phyloP scores from a whole-genome alignment of 2,888 invertebrate species.

The Cotesia congregata region DNA sequence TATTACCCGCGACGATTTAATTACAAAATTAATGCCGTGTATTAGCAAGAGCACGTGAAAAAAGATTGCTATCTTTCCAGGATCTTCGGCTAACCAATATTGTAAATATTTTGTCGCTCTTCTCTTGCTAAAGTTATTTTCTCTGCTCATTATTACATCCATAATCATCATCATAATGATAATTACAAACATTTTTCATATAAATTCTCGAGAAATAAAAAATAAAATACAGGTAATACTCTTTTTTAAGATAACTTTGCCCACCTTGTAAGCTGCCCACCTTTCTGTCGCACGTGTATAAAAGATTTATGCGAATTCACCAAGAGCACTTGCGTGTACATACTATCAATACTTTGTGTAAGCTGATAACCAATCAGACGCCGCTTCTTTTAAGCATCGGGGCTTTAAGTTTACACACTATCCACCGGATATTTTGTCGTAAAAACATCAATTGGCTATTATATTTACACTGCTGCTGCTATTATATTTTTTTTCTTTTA shows the following conservation, averaged over 20 bases:
- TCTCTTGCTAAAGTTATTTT: background rate
- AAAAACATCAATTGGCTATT: background rate
- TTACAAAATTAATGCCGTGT: conserved; percentile 67
- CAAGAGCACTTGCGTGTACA: conserved; percentile 16
- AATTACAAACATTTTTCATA: too few relatives aligned
- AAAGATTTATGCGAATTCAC: conserved; percentile 5
- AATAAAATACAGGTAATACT: too few relatives aligned
- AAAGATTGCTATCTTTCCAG: background rate
- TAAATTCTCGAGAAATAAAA: too few relatives aligned
- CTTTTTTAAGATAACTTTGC: background rate
- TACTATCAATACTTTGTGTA: background rate
- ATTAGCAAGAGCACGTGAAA: conserved; percentile 51
- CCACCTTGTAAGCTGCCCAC: background rate
- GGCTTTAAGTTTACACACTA: background rate
- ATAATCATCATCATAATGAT: too few relatives aligned
- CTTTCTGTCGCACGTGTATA: conserved; percentile 7
- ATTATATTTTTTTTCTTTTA: too few relatives aligned
- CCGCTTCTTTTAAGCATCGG: background rate
- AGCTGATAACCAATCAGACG: background rate
- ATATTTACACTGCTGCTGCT: background rate
- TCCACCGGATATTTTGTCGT: background rate
- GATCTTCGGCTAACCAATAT: background rate
- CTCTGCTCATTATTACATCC: too few relatives aligned
- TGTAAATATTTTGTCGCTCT: background rate
- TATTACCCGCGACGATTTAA: conserved; percentile 69